Base-by-base conservation (phyloP, 2,113 vertebrate genomes). In the Burhinus bistriatus region DNA sequence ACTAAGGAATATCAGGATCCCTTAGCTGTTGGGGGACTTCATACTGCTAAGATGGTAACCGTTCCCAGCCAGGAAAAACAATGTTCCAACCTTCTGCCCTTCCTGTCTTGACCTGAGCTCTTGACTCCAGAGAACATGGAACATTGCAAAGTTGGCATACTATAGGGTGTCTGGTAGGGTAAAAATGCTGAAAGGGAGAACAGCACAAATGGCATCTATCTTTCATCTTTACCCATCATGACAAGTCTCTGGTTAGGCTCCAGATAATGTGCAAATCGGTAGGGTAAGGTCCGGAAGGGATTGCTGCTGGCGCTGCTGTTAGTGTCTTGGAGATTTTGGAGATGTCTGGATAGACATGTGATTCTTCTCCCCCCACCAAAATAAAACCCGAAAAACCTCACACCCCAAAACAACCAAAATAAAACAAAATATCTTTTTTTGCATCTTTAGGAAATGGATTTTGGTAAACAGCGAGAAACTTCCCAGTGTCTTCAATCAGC, bases 121-220 rank as follows among this genome's bases (percentile, higher is more conserved):
- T 29, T 4, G 6, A 0, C 9, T 47, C 26, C 62, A 70, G 72
- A 21, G 22, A 42, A 49, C 0, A 0, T 11, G 36, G 78, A 30
- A 34, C 11, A 5, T 0, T 20, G 61, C 2, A n/a, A 32, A 47
- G 13, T 4, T 2, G 0, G 7, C 49, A 51, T 25, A 23, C 49
- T 16, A 0, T 1, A 26, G 45, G 14, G 4, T 21, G 9, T 47
- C 18, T 5, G 3, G 5, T 12, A 19, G 30, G 45, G 15, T 26
- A 76, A 61, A 34, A 42, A 2, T 20, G 17, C 30, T 54, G 38
- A 16, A 59, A 47, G 25, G 9, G 3, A 30, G 30, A 72, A 38
- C 0, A 45, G 23, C 42, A 23, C 4, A 6, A 38, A 59, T 12
- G 5, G 5, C 16, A 5, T 30, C 40, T 7, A 16, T 34, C 38